A percentile compares a stretch with the other conserved stretches of the same genome.
Evolutionary conservation across 2,113 vertebrate genomes (phyloP).

Genomic region (Isurus oxyrinchus): DNA sequence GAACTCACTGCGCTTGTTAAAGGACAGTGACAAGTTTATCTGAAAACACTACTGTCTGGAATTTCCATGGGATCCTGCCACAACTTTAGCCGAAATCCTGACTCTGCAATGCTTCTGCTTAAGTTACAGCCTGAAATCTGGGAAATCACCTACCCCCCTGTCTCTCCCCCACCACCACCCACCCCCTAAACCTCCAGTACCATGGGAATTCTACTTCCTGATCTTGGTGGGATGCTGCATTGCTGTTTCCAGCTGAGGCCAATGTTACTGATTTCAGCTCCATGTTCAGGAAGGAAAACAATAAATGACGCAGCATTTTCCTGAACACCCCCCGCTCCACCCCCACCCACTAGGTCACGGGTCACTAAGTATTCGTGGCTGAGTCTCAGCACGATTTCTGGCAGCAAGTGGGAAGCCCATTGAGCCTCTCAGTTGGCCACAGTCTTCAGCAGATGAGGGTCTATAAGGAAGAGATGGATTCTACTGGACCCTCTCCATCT

Average conservation of each 20-base stretch:
- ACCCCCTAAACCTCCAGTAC: background rate
- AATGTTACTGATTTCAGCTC: background rate
- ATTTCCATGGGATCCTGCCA: background rate
- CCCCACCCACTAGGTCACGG: background rate
- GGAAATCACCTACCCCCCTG: background rate
- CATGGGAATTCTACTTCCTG: background rate
- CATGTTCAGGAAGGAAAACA: background rate
- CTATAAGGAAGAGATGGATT: background rate
- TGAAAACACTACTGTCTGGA: background rate
- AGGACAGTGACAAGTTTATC: too few relatives aligned
- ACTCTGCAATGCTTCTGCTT: background rate
- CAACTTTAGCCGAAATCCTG: background rate
- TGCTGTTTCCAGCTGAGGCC: background rate
- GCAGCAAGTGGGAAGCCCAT: background rate
- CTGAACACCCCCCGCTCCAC: background rate
- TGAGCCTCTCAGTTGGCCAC: background rate
- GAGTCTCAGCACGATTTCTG: background rate
- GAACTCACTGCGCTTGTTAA: background rate
- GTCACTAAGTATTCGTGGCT: background rate
- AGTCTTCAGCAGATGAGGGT: background rate
- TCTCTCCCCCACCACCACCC: background rate
- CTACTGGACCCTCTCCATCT: background rate
- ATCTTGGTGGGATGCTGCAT: background rate
- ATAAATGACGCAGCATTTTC: background rate
- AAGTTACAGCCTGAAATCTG: background rate